phyloP scores from a whole-genome alignment of 2,113 vertebrate genomes.

The Oplegnathus fasciatus region DNA sequence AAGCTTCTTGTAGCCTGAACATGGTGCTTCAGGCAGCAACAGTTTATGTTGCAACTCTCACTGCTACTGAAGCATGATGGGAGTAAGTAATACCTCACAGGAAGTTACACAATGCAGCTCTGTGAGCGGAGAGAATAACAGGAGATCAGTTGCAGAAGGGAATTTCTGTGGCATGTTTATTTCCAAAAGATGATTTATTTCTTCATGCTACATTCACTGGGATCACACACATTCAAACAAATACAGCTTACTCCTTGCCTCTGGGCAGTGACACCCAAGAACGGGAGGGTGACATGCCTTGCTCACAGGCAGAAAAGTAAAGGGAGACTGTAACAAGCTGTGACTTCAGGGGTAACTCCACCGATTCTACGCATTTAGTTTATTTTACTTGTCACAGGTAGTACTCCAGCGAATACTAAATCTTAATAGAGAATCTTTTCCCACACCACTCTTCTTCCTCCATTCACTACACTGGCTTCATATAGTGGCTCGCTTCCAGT shows the following conservation, averaged over 20 bases:
- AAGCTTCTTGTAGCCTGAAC: conserved; percentile 13
- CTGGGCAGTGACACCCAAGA: background rate
- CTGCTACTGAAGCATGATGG: conserved; percentile 34
- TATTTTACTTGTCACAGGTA: too few species aligned
- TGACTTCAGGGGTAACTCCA: background rate
- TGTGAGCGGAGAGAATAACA: conserved; percentile 29
- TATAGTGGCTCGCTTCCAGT: too few species aligned
- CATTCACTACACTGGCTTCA: too few species aligned
- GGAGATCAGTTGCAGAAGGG: conserved; percentile 15
- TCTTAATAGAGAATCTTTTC: too few species aligned
- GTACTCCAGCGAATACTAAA: too few species aligned
- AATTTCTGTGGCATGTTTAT: conserved; percentile 42
- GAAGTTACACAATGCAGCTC: conserved; percentile 56
- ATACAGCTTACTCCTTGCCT: background rate
- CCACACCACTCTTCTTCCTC: too few species aligned
- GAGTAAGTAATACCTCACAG: conserved; percentile 31
- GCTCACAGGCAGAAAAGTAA: background rate
- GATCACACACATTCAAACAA: background rate
- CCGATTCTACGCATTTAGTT: too few species aligned
- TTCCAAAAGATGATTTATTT: conserved; percentile 45
- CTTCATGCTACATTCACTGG: background rate
- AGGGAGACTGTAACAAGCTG: background rate
- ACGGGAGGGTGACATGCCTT: background rate
- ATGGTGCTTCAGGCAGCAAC: background rate
- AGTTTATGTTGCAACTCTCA: conserved; percentile 42